Percentiles rank a stretch among this genome's conserved stretches.
phyloP scores from a whole-genome alignment of 2,797 vertebrate species.

The Enteromius radiatus region DNA sequence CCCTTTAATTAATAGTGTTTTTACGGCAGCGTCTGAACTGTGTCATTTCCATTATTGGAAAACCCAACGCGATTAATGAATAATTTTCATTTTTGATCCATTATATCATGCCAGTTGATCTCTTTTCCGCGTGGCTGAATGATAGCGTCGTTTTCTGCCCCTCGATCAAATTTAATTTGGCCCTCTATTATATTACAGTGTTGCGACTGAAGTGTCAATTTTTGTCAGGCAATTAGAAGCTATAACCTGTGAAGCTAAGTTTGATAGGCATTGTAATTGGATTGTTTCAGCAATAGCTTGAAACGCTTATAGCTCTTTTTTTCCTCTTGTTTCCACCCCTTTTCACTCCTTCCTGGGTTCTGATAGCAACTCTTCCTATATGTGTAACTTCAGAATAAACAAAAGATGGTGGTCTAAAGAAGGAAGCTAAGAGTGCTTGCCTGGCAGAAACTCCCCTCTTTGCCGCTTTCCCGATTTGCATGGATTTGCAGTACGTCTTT shows the following conservation, averaged over 20 bases:
- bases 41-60: constrained; percentile 99
- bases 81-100: constrained; percentile 98
- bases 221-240: constrained; percentile 99
- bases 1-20: constrained; percentile 99
- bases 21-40: constrained; percentile 98
- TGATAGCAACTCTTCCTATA: constrained; percentile 72
- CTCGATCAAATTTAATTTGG: constrained; percentile 99
- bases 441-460: constrained; percentile 60
- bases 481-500: constrained; percentile 59
- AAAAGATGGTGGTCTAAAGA: constrained; percentile 63
- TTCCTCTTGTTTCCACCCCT: constrained; percentile 64
- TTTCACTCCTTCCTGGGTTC: constrained; percentile 71
- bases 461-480: constrained; percentile 54
- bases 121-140: constrained; percentile 90
- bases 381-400: constrained; percentile 74
- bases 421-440: constrained; percentile 55
- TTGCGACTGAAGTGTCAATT: constrained; percentile 99
- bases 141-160: constrained; percentile 99
- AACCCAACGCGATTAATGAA: constrained; percentile 97
- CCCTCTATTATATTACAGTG: constrained; percentile 98
- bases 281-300: constrained; percentile 98
- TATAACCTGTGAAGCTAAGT: constrained; percentile 99
- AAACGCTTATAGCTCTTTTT: constrained; percentile 80
- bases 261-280: constrained; percentile 99
- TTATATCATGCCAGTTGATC: constrained; percentile 96